Evolutionary conservation across 1,140 invertebrate species (phyloP), one percentile per base, ranked within the genome.

Genomic region (Drosophila tropicalis): DNA sequence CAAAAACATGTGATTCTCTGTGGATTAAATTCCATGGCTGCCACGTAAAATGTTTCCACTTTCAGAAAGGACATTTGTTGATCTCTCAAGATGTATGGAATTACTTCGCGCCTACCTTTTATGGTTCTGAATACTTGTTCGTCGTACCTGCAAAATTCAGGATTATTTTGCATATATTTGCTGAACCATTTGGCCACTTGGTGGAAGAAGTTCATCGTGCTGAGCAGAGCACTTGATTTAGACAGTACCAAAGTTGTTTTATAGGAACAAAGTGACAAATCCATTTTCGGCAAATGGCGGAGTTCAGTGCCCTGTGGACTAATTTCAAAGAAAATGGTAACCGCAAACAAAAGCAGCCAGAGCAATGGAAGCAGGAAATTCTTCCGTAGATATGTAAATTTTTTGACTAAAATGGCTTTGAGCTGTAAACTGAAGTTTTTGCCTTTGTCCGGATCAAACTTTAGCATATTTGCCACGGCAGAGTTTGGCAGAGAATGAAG

Each of bases 31-130:
- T 62, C 57, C 1, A 32, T 19, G 1, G 34, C 70, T 5, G 10
- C 54, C 9, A 51, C 17, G 39, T 62, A 68, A 10, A 67, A 62
- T 1, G 17, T 72, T 0, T 57, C 22, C 10, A 63, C 58, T 2
- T 3, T 22, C 29, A 67, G 0, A 3, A 19, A 3, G 1, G 70
- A 68, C 0, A 51, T 1, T 7, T 36, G 41, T 1, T 66, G n/a
- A 12, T 60, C 9, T 12, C n/a, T 29, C 7, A 66, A 22, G 1
- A 66, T 12, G 29, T 60, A 66, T 6, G 56, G 12, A 2, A 39
- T 3, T 0, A 71, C 1, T 41, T 65, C 63, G 1, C 64, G 40
- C 19, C 64, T 60, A 0, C 63, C 70, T 6, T n/a, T 10, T 1
- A 55, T 17, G 9, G 22, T 5, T 17, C 5, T 6, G 9, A 67